Percentiles rank a stretch among this genome's conserved stretches.
phyloP scores from a whole-genome alignment of 1,140 invertebrate species.

The Nebria ingens region DNA sequence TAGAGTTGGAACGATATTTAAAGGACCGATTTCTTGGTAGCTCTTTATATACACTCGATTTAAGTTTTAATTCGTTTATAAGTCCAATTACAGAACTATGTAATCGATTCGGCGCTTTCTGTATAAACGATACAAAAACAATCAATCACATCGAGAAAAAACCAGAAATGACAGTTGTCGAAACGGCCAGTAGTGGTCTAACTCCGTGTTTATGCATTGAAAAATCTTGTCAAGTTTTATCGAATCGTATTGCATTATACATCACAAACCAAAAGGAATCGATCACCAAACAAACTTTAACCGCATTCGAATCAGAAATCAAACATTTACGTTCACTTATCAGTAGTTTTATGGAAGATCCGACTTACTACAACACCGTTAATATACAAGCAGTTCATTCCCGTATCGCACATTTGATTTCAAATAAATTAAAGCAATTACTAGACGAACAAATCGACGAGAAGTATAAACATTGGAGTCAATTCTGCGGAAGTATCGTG shows the following conservation, averaged over 20 bases:
- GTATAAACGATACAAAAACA: conserved; percentile 30
- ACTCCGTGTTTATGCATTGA: conserved; percentile 50
- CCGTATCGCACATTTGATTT: conserved; percentile 46
- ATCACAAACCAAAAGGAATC: conserved; percentile 28
- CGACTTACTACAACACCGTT: conserved; percentile 41
- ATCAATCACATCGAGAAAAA: conserved; percentile 14
- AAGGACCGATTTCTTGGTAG: neutral
- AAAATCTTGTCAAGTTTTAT: conserved; percentile 54
- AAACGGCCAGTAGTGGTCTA: conserved; percentile 36
- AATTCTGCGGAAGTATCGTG: conserved; percentile 13
- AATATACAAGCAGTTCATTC: conserved; percentile 52
- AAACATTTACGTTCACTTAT: conserved; percentile 55
- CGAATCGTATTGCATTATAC: conserved; percentile 46
- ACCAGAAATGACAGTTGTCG: conserved; percentile 12
- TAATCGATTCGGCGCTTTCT: conserved; percentile 40
- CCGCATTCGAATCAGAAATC: conserved; percentile 45
- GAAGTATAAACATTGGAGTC: conserved; percentile 11
- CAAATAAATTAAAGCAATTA: conserved; percentile 34
- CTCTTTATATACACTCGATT: no score
- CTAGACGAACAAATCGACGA: conserved; percentile 10
- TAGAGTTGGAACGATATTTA: conserved; percentile 57
- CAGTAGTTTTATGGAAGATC: conserved; percentile 52
- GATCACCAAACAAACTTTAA: conserved; percentile 30
- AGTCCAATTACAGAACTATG: conserved; percentile 48
- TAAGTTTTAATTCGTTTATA: neutral